Base-by-base conservation (phyloP, 2,113 vertebrate genomes). In the Gavialis gangeticus region DNA sequence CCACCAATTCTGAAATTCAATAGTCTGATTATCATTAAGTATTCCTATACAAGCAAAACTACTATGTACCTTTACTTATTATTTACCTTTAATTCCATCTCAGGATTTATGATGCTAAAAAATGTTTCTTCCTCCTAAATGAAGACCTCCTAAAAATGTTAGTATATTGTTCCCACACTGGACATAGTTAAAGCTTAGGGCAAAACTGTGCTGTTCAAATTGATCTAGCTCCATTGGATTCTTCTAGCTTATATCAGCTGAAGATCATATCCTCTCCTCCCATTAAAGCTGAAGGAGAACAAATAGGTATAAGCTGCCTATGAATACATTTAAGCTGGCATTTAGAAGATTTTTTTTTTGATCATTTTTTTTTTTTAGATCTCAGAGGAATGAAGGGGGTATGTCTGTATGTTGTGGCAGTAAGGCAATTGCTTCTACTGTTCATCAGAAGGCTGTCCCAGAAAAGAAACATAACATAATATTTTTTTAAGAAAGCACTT, bases 1-100 rank as follows among this genome's bases (percentile, higher is more conserved):
- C 13, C 0, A 1, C 3, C 34, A 0, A 67, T 90, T 84, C 3
- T 82, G 22, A 84, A 93, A 77, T 46, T 46, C 46, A 46, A 34
- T 22, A 0, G 64, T 34, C 14, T 22, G 17, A 25, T 84, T 69
- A 28, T 86, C 4, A 73, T 54, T 2, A 3, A 25, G 27, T 10
- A 82, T 82, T 71, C 16, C 21, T 91, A 80, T 46, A 54, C 6
- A 75, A 12, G 18, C 3, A 19, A 75, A 67, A 14, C 1, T 22
- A 37, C 30, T 80, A 55, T 82, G 82, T 85, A n/a, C 18, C 17
- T 79, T 46, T 86, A 28, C 46, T 19, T 46, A 37, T 37, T 80
- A 55, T 82, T 84, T 85, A n/a, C 18, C 21, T 79, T 79, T 86
- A 28, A 69, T 69, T 92, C 87, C 1, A 62, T 34, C 12, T 75